phyloP scores from a whole-genome alignment of 2,113 vertebrate species.

The Columba livia region DNA sequence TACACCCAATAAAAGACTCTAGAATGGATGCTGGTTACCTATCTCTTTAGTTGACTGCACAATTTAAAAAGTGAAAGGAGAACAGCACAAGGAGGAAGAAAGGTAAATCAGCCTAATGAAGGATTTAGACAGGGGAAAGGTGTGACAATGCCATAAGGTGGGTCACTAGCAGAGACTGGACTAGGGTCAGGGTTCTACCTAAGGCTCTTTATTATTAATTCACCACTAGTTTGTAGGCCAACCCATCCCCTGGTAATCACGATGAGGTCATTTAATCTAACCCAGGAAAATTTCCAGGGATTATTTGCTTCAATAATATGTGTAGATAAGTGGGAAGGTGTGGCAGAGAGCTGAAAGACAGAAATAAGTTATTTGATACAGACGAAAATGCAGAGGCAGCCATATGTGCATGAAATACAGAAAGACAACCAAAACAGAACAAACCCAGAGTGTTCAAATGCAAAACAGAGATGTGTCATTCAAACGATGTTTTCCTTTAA shows the following conservation, averaged over 20 bases:
- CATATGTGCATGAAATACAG: background rate
- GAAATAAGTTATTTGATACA: background rate
- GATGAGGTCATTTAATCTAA: background rate
- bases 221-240: background rate
- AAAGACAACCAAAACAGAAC: background rate
- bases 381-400: background rate
- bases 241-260: background rate
- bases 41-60: background rate
- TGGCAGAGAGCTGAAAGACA: background rate
- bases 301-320: background rate
- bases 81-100: background rate
- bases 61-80: background rate
- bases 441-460: background rate
- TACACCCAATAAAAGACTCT: background rate
- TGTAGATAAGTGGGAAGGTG: background rate
- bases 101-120: background rate
- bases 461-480: background rate
- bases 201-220: background rate
- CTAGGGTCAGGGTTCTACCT: background rate
- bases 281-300: background rate
- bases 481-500: background rate
- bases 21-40: background rate
- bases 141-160: background rate
- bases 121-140: background rate
- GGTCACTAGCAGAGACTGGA: background rate